Evolutionary conservation across 2,888 invertebrate species (phyloP), one percentile per base, ranked within the genome.

Genomic region (Lydus trimaculatus): DNA sequence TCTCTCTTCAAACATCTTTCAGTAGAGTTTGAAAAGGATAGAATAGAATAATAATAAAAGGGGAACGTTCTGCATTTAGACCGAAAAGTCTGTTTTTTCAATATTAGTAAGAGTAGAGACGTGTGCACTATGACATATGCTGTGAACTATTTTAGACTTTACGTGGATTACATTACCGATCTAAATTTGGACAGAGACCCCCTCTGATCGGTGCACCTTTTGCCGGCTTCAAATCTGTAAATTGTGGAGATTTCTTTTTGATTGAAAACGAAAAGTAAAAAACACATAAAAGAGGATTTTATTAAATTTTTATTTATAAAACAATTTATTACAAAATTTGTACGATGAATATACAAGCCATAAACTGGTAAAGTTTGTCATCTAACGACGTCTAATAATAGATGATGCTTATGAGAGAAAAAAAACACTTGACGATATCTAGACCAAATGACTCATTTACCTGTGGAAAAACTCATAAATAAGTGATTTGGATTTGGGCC

Each of bases 111-210:
- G 59, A 31, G 74, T 81, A 71, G 87, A 82, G 86, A 85, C 88
- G 88, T 88, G 88, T 84, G 88, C 88, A 88, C 74, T 73, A 75
- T 83, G 83, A 85, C 86, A 86, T 85, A 85, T 82, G 83, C 84
- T 80, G 81, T 81, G 82, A 84, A 86, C 86, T 88, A 88, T 88
- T 88, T 88, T 86, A 85, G 86, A 85, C 84, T 84, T 85, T 76
- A 84, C 83, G 84, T 87, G 87, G 86, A 87, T 88, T 86, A 85
- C 87, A 87, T 88, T 88, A 88, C 88, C 83, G 78, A 77, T 81
- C 88, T 88, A 88, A 88, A 88, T 88, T 88, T 86, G 88, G 88
- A 56, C 13, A 56, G 56, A 82, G 78, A 77, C 79, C 75, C 17
- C 70, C 68, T 61, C 63, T 65, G 63, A 62, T 63, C 65, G 72